Evolutionary conservation across 2,113 vertebrate species (phyloP), one percentile per base, ranked within the genome.

Genomic region (Pteronura brasiliensis): DNA sequence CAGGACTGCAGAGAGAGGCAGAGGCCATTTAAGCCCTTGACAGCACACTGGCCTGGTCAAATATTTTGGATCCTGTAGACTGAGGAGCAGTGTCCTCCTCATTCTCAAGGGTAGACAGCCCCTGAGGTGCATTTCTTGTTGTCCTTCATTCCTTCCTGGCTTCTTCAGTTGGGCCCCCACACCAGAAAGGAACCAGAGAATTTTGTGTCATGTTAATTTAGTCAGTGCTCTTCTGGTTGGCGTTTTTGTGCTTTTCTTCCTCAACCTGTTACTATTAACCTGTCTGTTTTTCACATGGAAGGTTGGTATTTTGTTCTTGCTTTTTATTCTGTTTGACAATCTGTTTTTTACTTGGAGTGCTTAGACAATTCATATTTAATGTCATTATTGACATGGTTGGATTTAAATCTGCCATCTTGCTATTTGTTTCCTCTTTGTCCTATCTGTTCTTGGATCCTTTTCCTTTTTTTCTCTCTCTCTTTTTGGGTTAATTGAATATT

Each of bases 21-120:
- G 96, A 99, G 99, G 96, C 99, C 99, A 96, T 99, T 98, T 47
- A 99, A 99, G 94, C 99, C 99, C 96, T 99, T 99, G 63, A 99
- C 98, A 0, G 99, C 99, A 44, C 99, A 99, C 97, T 98, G 99
- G 34, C 99, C 99, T 93, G 99, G 97, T 12, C 98, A 98, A 25
- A 99, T 97, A 79, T 99, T 99, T 98, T 99, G 99, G 10, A 99
- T 99, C 3, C 99, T 99, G 1, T 99, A 99, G 72, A 99, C 99
- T 2, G 99, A 99, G 6, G 99, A 98, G 31, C 99, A 98, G 95
- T 99, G 97, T 92, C 99, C 69, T 99, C 99, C 98, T 99, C 99
- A 97, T 99, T 99, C 11, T 99, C 99, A 99, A 1, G 99, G 99
- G 97, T 99, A 99, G 0, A 99, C 99, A 1, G 99, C 99, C 72